Evolutionary conservation across 2,888 invertebrate genomes (phyloP), one percentile per base, ranked within the genome.

Genomic region (Hirtodrosophila confusa): DNA sequence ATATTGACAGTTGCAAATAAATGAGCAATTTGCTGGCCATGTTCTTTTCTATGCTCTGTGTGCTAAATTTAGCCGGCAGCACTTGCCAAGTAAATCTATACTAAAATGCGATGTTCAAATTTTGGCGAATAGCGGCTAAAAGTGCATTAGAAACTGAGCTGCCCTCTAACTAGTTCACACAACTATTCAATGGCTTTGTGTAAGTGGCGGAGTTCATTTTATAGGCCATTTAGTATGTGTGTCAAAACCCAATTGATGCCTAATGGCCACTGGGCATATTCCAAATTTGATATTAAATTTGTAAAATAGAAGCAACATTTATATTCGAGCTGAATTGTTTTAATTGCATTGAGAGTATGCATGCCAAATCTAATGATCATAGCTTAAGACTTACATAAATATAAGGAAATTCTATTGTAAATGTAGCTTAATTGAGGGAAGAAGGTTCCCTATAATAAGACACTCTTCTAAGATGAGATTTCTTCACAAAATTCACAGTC

Each of bases 1-100:
- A 85, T 88, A 85, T 85, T 88, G 85, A 85, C 88, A 85, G 85
- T 87, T 85, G 82, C 83, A 85, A 88, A 85, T 88, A 85, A 85
- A 85, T 85, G 87, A 85, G 84, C 84, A 86, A 86, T 85, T 85
- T 80, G 68, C 84, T 67, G 65, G 65, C 74, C 67, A 65, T 74
- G 74, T 57, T 77, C 62, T 54, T 56, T 58, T 36, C 55, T 36
- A 33, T 55, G 35, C 36, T 60, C 36, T 47, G 48, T 57, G 55
- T 44, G 77, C 73, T 66, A 74, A 77, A 74, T 74, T 72, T 74
- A 58, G 77, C 33, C 27, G 17, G 8, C 29, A 23, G 55, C 48
- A 37, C 29, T 57, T 57, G 40, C 35, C 69, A 54, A 69, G 53
- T 62, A 47, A 75, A 55, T 45, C 47, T 63, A 57, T 57, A 57